Conservation (phyloP, 2,113 vertebrate species). For the Calyptomena viridis region DNA sequence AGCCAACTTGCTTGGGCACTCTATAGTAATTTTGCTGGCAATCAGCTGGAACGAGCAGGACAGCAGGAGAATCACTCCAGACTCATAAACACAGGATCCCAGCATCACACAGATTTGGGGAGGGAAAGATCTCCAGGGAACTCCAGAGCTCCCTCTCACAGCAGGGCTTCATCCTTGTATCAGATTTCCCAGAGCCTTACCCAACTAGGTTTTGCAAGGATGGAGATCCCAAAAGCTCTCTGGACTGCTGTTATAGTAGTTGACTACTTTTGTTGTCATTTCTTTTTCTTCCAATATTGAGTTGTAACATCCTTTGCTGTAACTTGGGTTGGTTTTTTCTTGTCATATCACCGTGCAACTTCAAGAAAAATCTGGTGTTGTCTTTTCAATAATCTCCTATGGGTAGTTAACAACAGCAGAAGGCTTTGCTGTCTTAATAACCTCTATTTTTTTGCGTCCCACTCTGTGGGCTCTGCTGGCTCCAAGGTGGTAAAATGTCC, state of each 20-base stretch:
- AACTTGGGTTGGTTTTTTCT: background rate
- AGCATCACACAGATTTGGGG: background rate
- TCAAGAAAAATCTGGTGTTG: background rate
- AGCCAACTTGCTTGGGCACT: accelerated
- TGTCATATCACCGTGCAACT: accelerated
- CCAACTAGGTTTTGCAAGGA: background rate
- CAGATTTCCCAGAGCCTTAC: background rate
- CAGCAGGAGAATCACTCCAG: background rate
- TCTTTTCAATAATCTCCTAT: background rate
- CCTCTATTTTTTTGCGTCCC: background rate
- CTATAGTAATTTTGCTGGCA: background rate
- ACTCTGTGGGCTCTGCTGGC: background rate
- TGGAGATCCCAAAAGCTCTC: background rate
- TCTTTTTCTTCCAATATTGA: background rate
- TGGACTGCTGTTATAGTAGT: background rate
- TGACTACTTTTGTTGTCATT: background rate
- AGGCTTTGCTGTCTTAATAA: background rate
- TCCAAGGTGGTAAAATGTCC: background rate
- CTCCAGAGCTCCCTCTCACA: background rate
- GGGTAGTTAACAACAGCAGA: background rate
- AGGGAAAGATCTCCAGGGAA: background rate
- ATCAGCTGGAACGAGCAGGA: background rate
- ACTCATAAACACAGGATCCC: background rate
- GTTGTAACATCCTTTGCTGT: background rate
- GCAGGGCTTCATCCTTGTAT: background rate